Conservation (phyloP, 2,888 invertebrate species). For the Pseudococcus jackbeardsleyi region DNA sequence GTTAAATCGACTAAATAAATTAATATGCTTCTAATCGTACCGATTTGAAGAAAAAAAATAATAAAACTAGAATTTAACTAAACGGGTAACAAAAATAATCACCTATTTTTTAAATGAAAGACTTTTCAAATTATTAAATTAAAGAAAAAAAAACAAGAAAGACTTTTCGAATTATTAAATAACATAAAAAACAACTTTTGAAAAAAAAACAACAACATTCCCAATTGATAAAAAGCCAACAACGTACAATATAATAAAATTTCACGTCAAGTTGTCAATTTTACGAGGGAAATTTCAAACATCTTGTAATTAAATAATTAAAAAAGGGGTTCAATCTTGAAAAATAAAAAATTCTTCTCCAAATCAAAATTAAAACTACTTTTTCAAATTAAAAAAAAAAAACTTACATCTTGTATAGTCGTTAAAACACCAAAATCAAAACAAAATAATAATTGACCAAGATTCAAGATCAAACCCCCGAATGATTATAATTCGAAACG, state of each 20-base stretch:
- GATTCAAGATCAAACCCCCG: neutral
- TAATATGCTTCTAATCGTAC: neutral
- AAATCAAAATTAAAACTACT: neutral
- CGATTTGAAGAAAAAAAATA: neutral
- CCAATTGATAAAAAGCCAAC: neutral
- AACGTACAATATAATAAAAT: neutral
- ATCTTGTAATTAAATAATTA: too few relatives aligned
- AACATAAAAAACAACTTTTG: neutral
- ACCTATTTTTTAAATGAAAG: constrained; percentile 12
- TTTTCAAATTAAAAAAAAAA: neutral
- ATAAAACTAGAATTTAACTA: neutral
- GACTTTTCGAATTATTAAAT: neutral
- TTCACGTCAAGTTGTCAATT: neutral
- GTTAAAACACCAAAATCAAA: neutral
- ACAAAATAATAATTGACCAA: neutral
- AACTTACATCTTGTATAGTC: neutral
- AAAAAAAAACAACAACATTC: neutral
- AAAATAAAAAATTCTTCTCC: neutral
- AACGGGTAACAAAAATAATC: neutral
- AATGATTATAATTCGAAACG: neutral
- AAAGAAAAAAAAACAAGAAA: neutral
- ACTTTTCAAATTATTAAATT: neutral
- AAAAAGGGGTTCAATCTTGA: neutral
- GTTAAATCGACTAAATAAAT: neutral
- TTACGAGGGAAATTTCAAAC: neutral